Evolutionary conservation across 2,113 vertebrate genomes (phyloP).

Genomic region (Engraulis encrasicolus): DNA sequence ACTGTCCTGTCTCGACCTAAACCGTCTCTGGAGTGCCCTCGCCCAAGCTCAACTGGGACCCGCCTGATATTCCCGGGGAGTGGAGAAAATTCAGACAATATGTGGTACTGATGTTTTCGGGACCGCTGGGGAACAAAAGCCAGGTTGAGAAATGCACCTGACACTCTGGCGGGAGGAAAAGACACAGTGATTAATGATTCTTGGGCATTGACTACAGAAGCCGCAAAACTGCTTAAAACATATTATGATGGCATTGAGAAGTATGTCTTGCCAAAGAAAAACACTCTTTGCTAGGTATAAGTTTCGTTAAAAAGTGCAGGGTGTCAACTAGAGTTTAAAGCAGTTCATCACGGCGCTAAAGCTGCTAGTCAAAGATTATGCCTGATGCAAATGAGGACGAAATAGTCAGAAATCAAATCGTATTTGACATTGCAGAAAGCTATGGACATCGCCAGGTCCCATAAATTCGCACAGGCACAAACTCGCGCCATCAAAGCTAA

Average conservation of each 20-base stretch:
- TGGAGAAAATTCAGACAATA: too few species aligned
- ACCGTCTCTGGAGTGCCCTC: too few species aligned
- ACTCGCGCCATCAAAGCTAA: neutral
- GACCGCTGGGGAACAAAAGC: too few species aligned
- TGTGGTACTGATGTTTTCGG: too few species aligned
- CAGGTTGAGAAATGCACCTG: too few species aligned
- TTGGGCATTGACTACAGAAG: slow-evolving; percentile 24
- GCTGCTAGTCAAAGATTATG: slow-evolving; percentile 43
- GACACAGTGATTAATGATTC: slow-evolving; percentile 34
- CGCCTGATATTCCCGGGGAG: too few species aligned
- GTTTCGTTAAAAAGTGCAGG: slow-evolving; percentile 42
- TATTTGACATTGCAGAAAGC: slow-evolving; percentile 43
- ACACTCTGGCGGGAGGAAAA: neutral
- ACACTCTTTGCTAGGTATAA: slow-evolving; percentile 48
- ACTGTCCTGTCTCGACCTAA: too few species aligned
- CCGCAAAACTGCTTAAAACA: slow-evolving; percentile 39
- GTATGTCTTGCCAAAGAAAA: slow-evolving; percentile 40
- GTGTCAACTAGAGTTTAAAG: slow-evolving; percentile 29
- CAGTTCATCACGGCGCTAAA: slow-evolving; percentile 44
- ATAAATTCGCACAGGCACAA: slow-evolving; percentile 32
- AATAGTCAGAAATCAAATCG: slow-evolving; percentile 31
- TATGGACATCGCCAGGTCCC: slow-evolving; percentile 34
- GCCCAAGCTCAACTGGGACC: too few species aligned
- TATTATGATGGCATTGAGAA: slow-evolving; percentile 37
- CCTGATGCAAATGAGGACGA: slow-evolving; percentile 31